Conservation (phyloP, 2,888 invertebrate species). For the Ernsta delagoae region DNA sequence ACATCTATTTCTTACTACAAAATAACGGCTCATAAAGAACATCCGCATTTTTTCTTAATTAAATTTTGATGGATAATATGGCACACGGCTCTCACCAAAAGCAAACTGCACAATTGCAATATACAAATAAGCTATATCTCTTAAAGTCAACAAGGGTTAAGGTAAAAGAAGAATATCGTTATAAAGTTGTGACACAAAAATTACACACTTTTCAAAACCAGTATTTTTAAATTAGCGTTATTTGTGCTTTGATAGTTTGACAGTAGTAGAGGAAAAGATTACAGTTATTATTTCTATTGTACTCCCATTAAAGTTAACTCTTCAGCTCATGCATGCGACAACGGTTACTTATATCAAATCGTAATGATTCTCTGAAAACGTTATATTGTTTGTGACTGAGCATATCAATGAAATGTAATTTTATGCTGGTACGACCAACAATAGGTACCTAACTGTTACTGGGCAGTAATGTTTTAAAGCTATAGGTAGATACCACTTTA, state of each 20-base stretch:
- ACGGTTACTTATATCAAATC: constrained; percentile 12
- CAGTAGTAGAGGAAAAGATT: constrained; percentile 11
- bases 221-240: background rate
- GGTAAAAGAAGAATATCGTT: too few species aligned
- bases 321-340: constrained; percentile 9
- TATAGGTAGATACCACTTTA: too few species aligned
- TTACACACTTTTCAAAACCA: constrained; percentile 1
- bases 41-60: too few species aligned
- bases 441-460: background rate
- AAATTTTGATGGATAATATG: too few species aligned
- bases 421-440: background rate
- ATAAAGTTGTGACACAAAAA: background rate
- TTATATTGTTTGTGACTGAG: constrained; percentile 7
- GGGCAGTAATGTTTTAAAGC: too few species aligned
- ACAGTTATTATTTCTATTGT: constrained; percentile 14
- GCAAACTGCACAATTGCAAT: too few species aligned
- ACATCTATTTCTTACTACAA: too few species aligned
- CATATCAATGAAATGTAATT: background rate
- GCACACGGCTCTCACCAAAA: too few species aligned
- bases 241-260: constrained; percentile 13
- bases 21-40: too few species aligned
- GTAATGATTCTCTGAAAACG: constrained; percentile 8
- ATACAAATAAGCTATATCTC: too few species aligned
- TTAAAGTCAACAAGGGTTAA: too few species aligned
- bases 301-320: constrained; percentile 11